Percentiles rank a stretch among this genome's conserved stretches.
These are phyloP conservation scores for Todiramphus saurophagus DNA, from an alignment of 2,113 vertebrate genomes.

Conservation along the genomic window DNA sequence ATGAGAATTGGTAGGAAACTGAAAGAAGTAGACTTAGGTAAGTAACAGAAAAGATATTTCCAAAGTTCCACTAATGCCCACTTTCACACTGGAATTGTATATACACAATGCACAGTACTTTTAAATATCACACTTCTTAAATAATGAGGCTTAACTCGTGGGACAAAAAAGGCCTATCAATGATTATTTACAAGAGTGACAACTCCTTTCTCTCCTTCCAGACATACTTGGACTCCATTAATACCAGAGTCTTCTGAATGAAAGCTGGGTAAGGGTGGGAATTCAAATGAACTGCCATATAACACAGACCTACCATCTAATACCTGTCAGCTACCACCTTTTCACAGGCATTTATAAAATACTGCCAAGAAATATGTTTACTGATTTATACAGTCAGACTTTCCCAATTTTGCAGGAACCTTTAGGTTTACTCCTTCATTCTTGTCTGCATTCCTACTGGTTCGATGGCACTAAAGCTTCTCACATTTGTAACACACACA, in stretches of 20 bases:
- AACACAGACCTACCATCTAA: not conserved
- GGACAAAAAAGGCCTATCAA: not conserved
- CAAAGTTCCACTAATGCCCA: not conserved
- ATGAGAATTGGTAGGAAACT: not conserved
- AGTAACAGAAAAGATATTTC: not conserved
- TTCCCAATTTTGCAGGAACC: not conserved
- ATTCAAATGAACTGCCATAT: not conserved
- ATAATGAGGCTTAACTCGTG: not conserved
- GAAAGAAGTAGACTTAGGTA: not conserved
- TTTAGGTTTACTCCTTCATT: not conserved
- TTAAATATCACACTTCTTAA: not conserved
- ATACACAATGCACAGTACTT: not conserved
- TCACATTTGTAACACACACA: not conserved
- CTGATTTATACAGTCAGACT: not conserved
- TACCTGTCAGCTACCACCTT: not conserved
- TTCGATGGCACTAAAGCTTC: not conserved
- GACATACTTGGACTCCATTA: not conserved
- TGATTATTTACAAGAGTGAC: not conserved
- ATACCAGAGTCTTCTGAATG: not conserved
- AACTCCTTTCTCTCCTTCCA: not conserved
- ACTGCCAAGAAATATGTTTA: not conserved
- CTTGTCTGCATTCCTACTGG: not conserved
- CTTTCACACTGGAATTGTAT: not conserved
- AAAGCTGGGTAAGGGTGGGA: not conserved
- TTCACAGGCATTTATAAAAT: not conserved